Evolutionary conservation across 2,888 invertebrate species (phyloP), one percentile per base, ranked within the genome.

Genomic region (Agriopis marginaria): DNA sequence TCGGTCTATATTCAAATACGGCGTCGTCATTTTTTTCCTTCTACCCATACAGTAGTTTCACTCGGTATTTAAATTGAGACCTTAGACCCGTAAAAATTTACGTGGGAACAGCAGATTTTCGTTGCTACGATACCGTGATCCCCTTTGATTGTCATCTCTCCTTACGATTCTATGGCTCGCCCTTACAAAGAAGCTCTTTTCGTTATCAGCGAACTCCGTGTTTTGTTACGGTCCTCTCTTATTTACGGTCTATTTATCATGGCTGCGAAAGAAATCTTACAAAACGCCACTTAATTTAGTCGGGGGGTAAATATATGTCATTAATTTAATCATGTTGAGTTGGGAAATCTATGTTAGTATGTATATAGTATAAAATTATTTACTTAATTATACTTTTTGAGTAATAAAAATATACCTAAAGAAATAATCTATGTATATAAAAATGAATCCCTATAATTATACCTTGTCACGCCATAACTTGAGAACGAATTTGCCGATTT

Each of bases 61-160:
- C 6, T 54, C 7, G 9, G 12, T 54, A 39, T 53, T 11, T 32
- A 14, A n/a, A 9, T 17, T 10, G 11, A 53, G 32, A 11, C 12
- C 39, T 53, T 53, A 53, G 39, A 56, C 44, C 17, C 58, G n/a
- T 32, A 7, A 32, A 59, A 45, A 59, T 59, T 32, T 59, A 45
- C 45, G 9, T 47, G 14, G 8, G 17, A 7, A 42, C 40, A 42
- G 17, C 45, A 59, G 63, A 72, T 72, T 74, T 75, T 70, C 71
- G 62, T 73, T 71, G 73, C 72, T 70, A 72, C 71, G 79, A 69
- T 80, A 79, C 70, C 75, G 77, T 71, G 74, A 79, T 79, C 77
- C 75, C 67, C 71, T 71, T 77, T 77, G 84, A 82, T 82, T 80
- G 75, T 77, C 80, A 80, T 79, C 78, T 79, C 76, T 71, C 45